A percentile compares a stretch with the other conserved stretches of the same genome.
Evolutionary conservation across 2,888 invertebrate species (phyloP).

Genomic region (Poecilus cupreus): DNA sequence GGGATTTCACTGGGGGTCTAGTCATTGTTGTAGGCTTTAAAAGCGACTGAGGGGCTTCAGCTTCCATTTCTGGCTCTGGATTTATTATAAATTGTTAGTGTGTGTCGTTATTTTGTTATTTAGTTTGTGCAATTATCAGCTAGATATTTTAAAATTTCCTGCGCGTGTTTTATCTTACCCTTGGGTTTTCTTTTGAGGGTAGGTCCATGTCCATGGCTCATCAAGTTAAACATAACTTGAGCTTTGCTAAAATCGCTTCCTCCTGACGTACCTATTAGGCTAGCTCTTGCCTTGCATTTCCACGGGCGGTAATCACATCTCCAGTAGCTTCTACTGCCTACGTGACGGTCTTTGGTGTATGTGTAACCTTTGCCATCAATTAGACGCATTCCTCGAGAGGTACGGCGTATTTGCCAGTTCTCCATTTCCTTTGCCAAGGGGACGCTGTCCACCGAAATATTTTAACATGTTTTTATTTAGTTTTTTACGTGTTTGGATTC

Average conservation of each 20-base stretch:
- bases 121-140: too few relatives aligned
- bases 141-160: neutral
- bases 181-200: neutral
- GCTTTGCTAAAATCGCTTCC: conserved; percentile 4
- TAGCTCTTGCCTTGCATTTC: conserved; percentile 47
- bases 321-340: conserved; percentile 51
- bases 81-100: neutral
- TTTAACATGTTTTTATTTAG: too few relatives aligned
- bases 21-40: neutral
- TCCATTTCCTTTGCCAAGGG: conserved; percentile 50
- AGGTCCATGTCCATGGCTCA: conserved; percentile 39
- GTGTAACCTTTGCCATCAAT: conserved; percentile 48
- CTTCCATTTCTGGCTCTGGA: neutral
- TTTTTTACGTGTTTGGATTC: too few relatives aligned
- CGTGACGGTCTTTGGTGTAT: conserved; percentile 47
- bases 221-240: conserved; percentile 48
- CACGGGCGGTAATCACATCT: conserved; percentile 42
- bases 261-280: conserved; percentile 3
- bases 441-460: neutral
- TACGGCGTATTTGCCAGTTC: conserved; percentile 40
- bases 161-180: too few relatives aligned
- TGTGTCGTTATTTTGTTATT: too few relatives aligned
- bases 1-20: conserved; percentile 18
- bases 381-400: conserved; percentile 37
- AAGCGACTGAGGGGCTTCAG: neutral